Conservation (phyloP, 2,888 invertebrate genomes). For the Diploptera punctata region DNA sequence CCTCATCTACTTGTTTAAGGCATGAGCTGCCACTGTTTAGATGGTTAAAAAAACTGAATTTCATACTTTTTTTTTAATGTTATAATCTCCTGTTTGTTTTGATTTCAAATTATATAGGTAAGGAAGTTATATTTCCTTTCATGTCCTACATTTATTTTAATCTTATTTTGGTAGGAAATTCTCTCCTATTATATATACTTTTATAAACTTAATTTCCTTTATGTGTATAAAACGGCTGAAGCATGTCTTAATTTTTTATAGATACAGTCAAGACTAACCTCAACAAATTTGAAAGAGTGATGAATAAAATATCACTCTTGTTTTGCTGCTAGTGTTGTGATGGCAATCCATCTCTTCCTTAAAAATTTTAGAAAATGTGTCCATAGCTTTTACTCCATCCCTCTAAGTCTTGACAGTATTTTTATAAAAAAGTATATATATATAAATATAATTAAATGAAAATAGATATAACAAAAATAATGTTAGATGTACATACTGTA, state of each 20-base stretch:
- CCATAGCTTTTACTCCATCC: not conserved
- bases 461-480: not conserved
- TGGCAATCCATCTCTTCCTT: not conserved
- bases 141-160: too few relatives aligned
- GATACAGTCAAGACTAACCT: not conserved
- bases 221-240: not conserved
- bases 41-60: too few relatives aligned
- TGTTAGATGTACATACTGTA: slow-evolving; percentile 35
- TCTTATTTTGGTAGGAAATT: too few relatives aligned
- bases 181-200: too few relatives aligned
- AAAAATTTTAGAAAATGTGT: too few relatives aligned
- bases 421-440: slow-evolving; percentile 13
- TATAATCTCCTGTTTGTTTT: too few relatives aligned
- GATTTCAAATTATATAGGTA: too few relatives aligned
- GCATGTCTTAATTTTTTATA: not conserved
- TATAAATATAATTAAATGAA: slow-evolving; percentile 2
- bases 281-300: not conserved
- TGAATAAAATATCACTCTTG: not conserved
- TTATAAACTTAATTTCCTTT: too few relatives aligned
- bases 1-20: too few relatives aligned
- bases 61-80: too few relatives aligned
- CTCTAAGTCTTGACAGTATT: slow-evolving; percentile 16
- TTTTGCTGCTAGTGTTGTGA: not conserved
- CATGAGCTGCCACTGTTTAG: too few relatives aligned
- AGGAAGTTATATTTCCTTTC: too few relatives aligned